A percentile compares a stretch with the other conserved stretches of the same genome.
Evolutionary conservation across 2,797 vertebrate genomes (phyloP).

Genomic region (Cuculus canorus): DNA sequence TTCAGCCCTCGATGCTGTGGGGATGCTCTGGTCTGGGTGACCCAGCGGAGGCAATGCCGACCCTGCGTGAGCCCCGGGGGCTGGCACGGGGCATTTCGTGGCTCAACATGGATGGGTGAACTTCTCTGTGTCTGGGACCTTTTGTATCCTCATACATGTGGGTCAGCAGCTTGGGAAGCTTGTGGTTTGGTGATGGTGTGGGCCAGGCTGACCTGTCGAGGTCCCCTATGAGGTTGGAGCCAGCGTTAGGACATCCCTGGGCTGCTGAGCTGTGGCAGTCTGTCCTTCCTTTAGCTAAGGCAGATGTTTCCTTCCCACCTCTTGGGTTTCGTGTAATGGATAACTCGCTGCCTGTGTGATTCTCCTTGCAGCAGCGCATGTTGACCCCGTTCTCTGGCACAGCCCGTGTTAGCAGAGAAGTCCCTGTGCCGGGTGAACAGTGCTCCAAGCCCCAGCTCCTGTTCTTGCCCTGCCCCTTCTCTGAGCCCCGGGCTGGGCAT

Average conservation of each 20-base stretch:
- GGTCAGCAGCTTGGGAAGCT: not conserved
- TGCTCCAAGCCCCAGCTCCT: not conserved
- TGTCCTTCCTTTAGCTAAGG: not conserved
- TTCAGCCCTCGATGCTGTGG: rapidly evolving
- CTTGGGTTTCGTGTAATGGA: no score
- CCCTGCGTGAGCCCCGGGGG: rapidly evolving
- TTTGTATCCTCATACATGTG: rapidly evolving
- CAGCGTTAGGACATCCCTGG: not conserved
- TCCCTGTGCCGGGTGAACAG: rapidly evolving
- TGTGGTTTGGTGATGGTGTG: not conserved
- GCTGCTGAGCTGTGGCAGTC: not conserved
- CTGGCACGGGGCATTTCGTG: not conserved
- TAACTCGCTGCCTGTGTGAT: rapidly evolving
- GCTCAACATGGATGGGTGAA: not conserved
- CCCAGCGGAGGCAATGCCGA: not conserved
- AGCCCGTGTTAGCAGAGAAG: not conserved
- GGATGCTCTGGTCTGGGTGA: not conserved
- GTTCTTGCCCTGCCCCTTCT: not conserved
- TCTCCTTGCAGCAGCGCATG: rapidly evolving
- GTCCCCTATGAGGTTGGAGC: not conserved
- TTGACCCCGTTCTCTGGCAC: not conserved
- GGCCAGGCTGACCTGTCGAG: not conserved
- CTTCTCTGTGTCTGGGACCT: not conserved
- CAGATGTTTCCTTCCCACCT: not conserved
- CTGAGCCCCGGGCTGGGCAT: slow-evolving; percentile 39